Conservation (phyloP, 2,797 vertebrate genomes). For the Myripristis murdjan region DNA sequence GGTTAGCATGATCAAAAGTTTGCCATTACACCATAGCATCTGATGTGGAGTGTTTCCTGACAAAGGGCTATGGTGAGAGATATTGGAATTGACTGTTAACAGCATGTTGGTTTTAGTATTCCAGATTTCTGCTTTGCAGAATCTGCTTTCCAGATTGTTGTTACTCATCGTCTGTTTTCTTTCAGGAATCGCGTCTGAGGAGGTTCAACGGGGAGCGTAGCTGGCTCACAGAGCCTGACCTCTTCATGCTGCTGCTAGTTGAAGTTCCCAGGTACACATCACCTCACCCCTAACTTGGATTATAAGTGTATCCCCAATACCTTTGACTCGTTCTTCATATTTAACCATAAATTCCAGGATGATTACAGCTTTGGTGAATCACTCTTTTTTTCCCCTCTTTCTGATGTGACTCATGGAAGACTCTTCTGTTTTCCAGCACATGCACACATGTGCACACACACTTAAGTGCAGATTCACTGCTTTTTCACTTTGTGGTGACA, state of each 20-base stretch:
- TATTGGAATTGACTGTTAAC: slow-evolving; percentile 58
- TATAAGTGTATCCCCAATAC: not conserved
- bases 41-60: slow-evolving; percentile 68
- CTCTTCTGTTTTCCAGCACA: slow-evolving; percentile 10
- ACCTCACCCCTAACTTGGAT: slow-evolving; percentile 12
- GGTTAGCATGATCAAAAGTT: slow-evolving; percentile 78
- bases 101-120: slow-evolving; percentile 28
- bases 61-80: slow-evolving; percentile 38
- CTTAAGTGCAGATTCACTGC: not conserved
- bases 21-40: slow-evolving; percentile 68
- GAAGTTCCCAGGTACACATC: slow-evolving; percentile 85
- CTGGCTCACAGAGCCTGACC: slow-evolving; percentile 85
- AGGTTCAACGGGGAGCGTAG: slow-evolving; percentile 82
- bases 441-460: not conserved
- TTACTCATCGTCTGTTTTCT: slow-evolving; percentile 51
- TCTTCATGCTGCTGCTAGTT: slow-evolving; percentile 86
- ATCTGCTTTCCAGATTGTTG: slow-evolving; percentile 51
- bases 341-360: not conserved
- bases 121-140: slow-evolving; percentile 21
- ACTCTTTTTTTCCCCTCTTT: not conserved
- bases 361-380: slow-evolving; percentile 2
- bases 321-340: not conserved
- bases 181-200: slow-evolving; percentile 83
- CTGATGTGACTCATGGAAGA: not conserved
- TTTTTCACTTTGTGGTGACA: slow-evolving; percentile 34